Evolutionary conservation across 2,113 vertebrate genomes (phyloP).

Genomic region (Rafetus swinhoei): DNA sequence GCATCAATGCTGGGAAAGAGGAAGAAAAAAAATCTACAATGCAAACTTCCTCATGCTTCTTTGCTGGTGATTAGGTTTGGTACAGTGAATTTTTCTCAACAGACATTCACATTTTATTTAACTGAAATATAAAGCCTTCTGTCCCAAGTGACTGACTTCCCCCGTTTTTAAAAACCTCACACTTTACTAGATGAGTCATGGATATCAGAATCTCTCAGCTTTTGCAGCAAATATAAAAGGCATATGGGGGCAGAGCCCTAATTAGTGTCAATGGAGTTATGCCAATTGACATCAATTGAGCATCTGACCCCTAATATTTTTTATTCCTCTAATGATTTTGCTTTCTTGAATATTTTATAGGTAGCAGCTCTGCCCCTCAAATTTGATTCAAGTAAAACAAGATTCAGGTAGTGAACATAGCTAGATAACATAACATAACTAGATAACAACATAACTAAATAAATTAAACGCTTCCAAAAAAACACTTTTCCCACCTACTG

Average conservation of each 20-base stretch:
- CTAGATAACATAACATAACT: background rate
- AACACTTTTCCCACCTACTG: background rate
- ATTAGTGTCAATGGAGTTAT: background rate
- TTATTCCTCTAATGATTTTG: background rate
- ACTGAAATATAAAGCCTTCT: background rate
- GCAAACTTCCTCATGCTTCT: background rate
- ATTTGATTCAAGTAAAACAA: background rate
- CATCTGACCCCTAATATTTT: background rate
- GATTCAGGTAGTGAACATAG: background rate
- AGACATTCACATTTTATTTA: background rate
- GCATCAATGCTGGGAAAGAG: background rate
- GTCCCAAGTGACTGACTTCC: background rate
- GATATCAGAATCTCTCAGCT: conserved; percentile 22
- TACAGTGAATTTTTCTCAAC: accelerated
- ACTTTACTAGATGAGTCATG: background rate
- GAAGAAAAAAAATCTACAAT: accelerated
- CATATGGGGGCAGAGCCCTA: background rate
- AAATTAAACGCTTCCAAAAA: background rate
- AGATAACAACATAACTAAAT: background rate
- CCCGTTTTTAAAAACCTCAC: background rate
- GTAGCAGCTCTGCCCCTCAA: background rate
- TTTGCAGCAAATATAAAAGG: accelerated
- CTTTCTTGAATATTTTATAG: background rate
- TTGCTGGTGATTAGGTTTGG: background rate
- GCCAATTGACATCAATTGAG: background rate